phyloP scores from a whole-genome alignment of 1,140 invertebrate genomes.

The Calliphora vicina region DNA sequence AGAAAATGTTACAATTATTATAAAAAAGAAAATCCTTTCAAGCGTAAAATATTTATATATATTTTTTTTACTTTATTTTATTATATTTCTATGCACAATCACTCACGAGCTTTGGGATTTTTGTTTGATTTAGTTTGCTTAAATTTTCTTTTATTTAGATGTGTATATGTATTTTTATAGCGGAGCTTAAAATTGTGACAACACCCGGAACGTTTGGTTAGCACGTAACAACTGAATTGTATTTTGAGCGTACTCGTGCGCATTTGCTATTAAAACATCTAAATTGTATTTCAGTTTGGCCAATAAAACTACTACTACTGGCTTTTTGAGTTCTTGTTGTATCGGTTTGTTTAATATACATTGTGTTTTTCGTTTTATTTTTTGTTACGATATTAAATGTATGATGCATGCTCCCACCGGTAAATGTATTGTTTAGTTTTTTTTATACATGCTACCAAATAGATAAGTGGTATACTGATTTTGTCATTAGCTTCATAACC shows the following conservation, averaged over 20 bases:
- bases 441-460: neutral
- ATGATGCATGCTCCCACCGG: constrained; percentile 16
- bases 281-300: neutral
- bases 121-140: neutral
- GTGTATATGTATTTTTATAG: constrained; percentile 5
- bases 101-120: neutral
- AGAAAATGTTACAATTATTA: neutral
- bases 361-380: constrained; percentile 14
- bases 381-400: neutral
- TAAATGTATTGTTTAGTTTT: neutral
- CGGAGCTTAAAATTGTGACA: constrained; percentile 20
- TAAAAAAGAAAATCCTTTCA: neutral
- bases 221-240: constrained; percentile 33
- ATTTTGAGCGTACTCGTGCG: constrained; percentile 32
- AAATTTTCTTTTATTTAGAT: neutral
- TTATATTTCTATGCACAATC: neutral
- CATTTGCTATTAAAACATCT: constrained; percentile 15
- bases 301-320: neutral
- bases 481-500: no score
- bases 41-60: neutral
- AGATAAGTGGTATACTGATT: no score
- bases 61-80: neutral
- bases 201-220: constrained; percentile 31
- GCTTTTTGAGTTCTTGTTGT: neutral
- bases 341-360: neutral